Evolutionary conservation across 2,113 vertebrate species (phyloP), one percentile per base, ranked within the genome.

Genomic region (Lampris incognitus): DNA sequence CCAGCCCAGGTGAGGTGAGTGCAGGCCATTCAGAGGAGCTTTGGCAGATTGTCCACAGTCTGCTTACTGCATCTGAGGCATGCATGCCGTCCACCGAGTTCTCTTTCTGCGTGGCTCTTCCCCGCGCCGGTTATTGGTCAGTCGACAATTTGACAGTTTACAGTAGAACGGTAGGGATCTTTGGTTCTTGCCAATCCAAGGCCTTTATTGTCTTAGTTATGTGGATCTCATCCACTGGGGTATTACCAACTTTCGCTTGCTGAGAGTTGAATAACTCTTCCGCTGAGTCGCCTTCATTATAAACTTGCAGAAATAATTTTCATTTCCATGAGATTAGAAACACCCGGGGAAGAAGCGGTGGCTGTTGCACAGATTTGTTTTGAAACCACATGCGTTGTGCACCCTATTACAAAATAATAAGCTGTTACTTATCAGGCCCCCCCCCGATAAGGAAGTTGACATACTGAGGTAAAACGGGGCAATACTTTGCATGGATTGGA

Each of bases 1-100:
- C 63, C 77, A 73, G 74, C 64, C 41, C 86, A 88, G 89, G 86
- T 84, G 78, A 88, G 70, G 72, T 80, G 83, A 90, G 89, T 81
- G 79, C 60, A 40, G 84, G 51, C 65, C 84, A 82, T 91, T 93
- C 87, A 89, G 59, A 9, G 48, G 37, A 48, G 50, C 9, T 6
- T n/a, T 41, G 56, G 62, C 36, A 9, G 1, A 6, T 63, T 66
- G 24, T 51, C 52, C 8, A 8, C 9, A 7, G 66, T 11, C 42
- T 80, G 66, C 62, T 67, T 60, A 42, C 76, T 38, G 38, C 70
- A 36, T 52, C 9, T 37, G 39, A 69, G 75, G 46, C 9, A 54
- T 66, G 49, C 7, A 58, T 4, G 5, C 51, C 57, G 58, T 80
- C 69, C 73, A 9, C 52, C 40, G 40, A 49, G 66, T 60, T 67